phyloP scores from a whole-genome alignment of 2,797 vertebrate genomes.

The Podarcis lilfordi region DNA sequence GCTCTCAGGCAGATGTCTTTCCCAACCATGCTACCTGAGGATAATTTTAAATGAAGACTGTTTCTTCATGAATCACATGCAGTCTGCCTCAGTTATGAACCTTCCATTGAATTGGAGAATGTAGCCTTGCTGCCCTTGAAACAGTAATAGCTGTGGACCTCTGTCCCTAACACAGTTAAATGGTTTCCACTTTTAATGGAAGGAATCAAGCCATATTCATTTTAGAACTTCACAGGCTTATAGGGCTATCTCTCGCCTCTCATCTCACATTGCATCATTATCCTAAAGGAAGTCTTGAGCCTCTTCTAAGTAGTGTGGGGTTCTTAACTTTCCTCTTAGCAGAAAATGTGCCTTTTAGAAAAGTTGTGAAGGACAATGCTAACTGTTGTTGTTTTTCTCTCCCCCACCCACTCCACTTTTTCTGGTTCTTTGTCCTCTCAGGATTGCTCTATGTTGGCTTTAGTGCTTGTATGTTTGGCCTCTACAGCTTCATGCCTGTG shows the following conservation, averaged over 20 bases:
- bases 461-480: constrained; percentile 93
- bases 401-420: no score
- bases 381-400: background rate
- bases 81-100: no score
- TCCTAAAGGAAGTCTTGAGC: background rate
- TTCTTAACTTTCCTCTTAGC: background rate
- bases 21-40: background rate
- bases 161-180: constrained; percentile 33
- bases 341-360: background rate
- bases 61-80: no score
- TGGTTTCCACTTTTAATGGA: constrained; percentile 26
- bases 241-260: background rate
- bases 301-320: background rate
- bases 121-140: background rate
- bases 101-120: background rate
- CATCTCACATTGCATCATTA: background rate
- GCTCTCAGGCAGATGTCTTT: background rate
- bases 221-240: background rate
- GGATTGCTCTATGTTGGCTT: constrained; percentile 92
- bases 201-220: constrained; percentile 30
- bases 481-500: constrained; percentile 96
- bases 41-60: background rate
- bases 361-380: constrained; percentile 1
- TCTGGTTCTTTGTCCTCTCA: constrained; percentile 67
- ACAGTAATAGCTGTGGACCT: background rate